phyloP scores from a whole-genome alignment of 2,797 vertebrate species.

The Enteromius viviparus region DNA sequence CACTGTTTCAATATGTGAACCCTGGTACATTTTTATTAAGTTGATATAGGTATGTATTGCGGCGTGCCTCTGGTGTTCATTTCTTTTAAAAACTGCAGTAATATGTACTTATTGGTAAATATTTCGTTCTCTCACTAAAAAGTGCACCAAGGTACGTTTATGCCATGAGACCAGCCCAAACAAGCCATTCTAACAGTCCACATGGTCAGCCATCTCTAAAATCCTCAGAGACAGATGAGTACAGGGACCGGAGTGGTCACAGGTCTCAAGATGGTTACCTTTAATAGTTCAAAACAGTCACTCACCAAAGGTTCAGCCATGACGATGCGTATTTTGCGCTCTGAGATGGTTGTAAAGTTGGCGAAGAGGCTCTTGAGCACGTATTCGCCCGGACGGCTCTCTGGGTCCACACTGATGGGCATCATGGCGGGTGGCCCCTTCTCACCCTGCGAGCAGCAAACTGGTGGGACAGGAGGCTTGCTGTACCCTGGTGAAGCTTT shows the following conservation, averaged over 20 bases:
- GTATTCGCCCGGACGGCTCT: constrained; percentile 96
- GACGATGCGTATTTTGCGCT: constrained; percentile 95
- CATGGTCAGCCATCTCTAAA: not conserved
- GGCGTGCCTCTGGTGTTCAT: no score
- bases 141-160: no score
- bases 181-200: not conserved
- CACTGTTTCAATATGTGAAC: no score
- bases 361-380: constrained; percentile 96
- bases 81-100: no score
- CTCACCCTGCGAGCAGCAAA: constrained; percentile 86
- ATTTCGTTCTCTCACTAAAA: no score
- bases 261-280: not conserved
- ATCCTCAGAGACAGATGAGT: not conserved
- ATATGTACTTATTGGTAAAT: no score
- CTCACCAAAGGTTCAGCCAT: constrained; percentile 98
- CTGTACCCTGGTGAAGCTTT: constrained; percentile 93
- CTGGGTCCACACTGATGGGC: constrained; percentile 91
- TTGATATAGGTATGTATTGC: no score
- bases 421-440: constrained; percentile 90
- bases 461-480: constrained; percentile 87
- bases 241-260: not conserved
- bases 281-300: constrained; percentile 41
- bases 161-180: not conserved
- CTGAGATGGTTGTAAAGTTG: constrained; percentile 90
- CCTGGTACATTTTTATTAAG: no score